Base-by-base conservation (phyloP, 2,888 invertebrate genomes). In the Craniophora ligustri region DNA sequence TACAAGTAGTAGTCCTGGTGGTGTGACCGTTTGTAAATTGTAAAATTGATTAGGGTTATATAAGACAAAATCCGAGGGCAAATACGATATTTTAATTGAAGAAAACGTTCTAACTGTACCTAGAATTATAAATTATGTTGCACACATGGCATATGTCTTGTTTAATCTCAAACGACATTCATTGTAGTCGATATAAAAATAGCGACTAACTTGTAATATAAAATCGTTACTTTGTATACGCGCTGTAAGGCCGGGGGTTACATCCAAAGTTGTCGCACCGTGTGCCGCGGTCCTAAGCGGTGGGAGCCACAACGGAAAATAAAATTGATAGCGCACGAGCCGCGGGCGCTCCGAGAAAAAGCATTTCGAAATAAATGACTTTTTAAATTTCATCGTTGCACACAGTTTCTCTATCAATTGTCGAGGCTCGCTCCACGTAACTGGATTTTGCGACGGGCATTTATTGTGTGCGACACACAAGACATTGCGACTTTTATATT, bases 321-420 rank as follows among this genome's bases (percentile, higher is more conserved):
- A 92, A 91, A 93, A 92, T 92, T 91, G 92, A 92, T 92, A 92
- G 88, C 88, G 85, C 83, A 83, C 75, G 72, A 53, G 89, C 92
- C 91, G 82, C 89, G 89, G 88, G 92, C 91, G 85, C 80, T 81
- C 85, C 87, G 91, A 91, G 92, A 91, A 91, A 92, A 92, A 91
- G 92, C 87, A 93, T 92, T 93, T 90, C 86, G 87, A 93, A 91
- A 92, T 92, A 93, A 93, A 93, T 93, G 92, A 93, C 92, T 93
- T 93, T 93, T 93, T 91, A 93, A 93, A 93, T 92, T 93, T 92
- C 89, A 92, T 92, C 93, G 91, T 91, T 92, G 93, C 91, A 90
- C 92, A 92, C 93, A 91, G 92, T 92, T 92, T 89, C 93, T 92
- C 91, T 92, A 92, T 92, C 93, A 93, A 92, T 91, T 90, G 92